Evolutionary conservation across 2,113 vertebrate genomes (phyloP), one percentile per base, ranked within the genome.

Genomic region (Xyliphius kryptos): DNA sequence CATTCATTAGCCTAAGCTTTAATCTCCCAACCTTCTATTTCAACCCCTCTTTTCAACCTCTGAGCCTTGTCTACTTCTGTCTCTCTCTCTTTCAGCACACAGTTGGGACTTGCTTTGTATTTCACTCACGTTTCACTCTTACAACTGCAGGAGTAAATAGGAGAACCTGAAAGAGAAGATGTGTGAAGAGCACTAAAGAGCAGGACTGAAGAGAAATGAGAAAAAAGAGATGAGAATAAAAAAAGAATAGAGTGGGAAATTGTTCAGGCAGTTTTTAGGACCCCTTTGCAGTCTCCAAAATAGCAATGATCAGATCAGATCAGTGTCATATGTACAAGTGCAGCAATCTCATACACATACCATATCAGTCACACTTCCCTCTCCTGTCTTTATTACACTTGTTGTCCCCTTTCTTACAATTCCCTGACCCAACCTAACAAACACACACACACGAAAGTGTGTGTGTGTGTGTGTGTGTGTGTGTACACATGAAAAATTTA

Each of bases 41-140:
- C 36, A 43, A 15, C 8, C 47, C 32, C 32, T 54, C 37, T 36
- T 19, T 54, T 15, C 57, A 41, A 40, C 26, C 26, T 54, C 53
- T 21, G 32, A 13, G 32, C 36, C 50, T 36, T 67, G 21, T 19
- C 40, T 58, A 43, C 38, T n/a, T 17, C 32, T 11, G 14, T 22
- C 51, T 41, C 21, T 6, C 21, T 26, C 20, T 46, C 36, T 11
- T 38, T 43, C 19, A 52, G 17, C 14, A 32, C 60, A 63, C 48
- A 63, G 60, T 19, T 21, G 49, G 36, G 56, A 44, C 61, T 32
- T 72, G 56, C 46, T 74, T 64, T 46, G 56, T 65, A 70, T 68
- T 61, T 68, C 65, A 65, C 50, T 74, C 60, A 63, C 63, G 70
- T 59, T 40, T 62, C 56, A 19, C 37, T 37, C 49, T 70, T 49